Evolutionary conservation across 2,888 invertebrate species (phyloP), one percentile per base, ranked within the genome.

Genomic region (Tetragnatha montana): DNA sequence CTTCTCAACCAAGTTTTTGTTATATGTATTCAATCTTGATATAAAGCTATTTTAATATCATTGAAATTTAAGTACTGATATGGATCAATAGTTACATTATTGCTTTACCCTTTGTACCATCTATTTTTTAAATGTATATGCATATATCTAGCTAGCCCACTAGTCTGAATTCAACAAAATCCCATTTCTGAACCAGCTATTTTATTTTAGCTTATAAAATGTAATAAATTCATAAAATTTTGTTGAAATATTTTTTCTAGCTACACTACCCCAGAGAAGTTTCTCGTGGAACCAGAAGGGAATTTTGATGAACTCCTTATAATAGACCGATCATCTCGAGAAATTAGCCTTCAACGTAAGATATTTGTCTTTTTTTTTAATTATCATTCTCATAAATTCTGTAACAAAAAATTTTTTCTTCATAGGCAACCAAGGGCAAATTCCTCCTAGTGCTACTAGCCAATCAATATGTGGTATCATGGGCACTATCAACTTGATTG

Each of bases 241-340:
- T 35, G 4, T 35, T 35, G 4, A 35, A 35, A 35, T 35, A 60
- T 17, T 7, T 60, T 92, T 97, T 97, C 92, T 92, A 94, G 93
- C 70, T 97, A 97, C 92, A 96, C 96, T 91, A 97, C 97, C n/a
- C 95, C 96, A 81, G 98, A 98, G 92, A 97, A 96, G 93, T 97
- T 98, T 94, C 97, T 96, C 93, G 95, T 98, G 92, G 97, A 97
- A 94, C 97, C 98, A 17, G 95, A 96, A 91, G 95, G 95, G 79
- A 95, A 95, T 92, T 95, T 95, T 22, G 95, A 95, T 92, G 96
- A 97, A 93, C 94, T 97, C 88, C 94, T 98, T 92, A 95, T 97
- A 83, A 97, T 98, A 92, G 98, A 98, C 93, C 95, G 98, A 93
- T 95, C 96, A 88, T 96, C 95, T 91, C 96, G 96, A 92, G 96